These are phyloP conservation scores for Nannospalax galili DNA, from an alignment of 2,113 vertebrate genomes.

Conservation along the genomic window DNA sequence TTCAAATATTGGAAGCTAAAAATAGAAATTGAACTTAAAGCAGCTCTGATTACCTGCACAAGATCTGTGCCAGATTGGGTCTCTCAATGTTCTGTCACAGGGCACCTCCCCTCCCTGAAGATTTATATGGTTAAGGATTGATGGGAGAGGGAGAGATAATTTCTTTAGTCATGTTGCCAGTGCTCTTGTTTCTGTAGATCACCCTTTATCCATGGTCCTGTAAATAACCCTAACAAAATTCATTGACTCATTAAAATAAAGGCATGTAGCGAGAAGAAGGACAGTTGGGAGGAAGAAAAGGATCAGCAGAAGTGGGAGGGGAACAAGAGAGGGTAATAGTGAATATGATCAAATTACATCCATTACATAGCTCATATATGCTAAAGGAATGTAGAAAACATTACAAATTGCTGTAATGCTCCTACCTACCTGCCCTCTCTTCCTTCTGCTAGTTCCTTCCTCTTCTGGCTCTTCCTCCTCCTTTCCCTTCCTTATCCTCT, in stretches of 20 bases:
- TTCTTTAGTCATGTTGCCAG: not conserved
- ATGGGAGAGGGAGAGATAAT: not conserved
- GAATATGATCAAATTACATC: not conserved
- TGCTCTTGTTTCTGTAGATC: not conserved
- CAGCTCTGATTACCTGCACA: not conserved
- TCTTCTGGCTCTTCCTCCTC: not conserved
- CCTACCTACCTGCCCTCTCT: not conserved
- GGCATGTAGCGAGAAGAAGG: not conserved
- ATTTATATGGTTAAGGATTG: not conserved
- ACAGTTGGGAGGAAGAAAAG: not conserved
- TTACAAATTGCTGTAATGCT: not conserved
- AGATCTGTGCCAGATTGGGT: not conserved
- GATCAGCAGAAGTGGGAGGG: not conserved
- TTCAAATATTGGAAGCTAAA: not conserved
- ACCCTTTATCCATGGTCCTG: not conserved
- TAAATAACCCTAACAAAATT: not conserved
- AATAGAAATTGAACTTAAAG: not conserved
- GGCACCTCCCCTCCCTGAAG: not conserved
- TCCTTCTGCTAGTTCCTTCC: not conserved
- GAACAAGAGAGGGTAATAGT: not conserved
- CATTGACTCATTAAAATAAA: not conserved
- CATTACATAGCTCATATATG: not conserved
- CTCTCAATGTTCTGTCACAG: not conserved
- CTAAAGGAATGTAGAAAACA: not conserved
- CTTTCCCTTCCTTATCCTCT: too few relatives aligned